A percentile compares a stretch with the other conserved stretches of the same genome.
These are phyloP conservation scores for Agapornis canus DNA, from an alignment of 2,797 vertebrate species.

Conservation along the genomic window DNA sequence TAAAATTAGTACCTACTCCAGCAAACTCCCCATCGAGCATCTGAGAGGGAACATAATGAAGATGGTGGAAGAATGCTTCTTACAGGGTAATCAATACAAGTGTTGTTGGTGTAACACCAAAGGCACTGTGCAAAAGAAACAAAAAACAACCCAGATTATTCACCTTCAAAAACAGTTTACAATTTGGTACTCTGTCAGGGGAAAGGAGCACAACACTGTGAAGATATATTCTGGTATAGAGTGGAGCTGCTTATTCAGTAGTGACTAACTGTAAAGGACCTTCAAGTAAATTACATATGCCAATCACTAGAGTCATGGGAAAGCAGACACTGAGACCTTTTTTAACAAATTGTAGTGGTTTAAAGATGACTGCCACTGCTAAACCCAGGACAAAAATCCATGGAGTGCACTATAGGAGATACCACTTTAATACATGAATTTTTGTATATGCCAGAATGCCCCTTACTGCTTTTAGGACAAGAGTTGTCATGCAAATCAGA, in stretches of 20 bases:
- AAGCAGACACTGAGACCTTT: not conserved
- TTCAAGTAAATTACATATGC: not conserved
- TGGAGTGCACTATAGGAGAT: not conserved
- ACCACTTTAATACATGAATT: not conserved
- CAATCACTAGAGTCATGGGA: not conserved
- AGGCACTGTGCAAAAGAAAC: constrained; percentile 82
- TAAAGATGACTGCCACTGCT: too few species aligned
- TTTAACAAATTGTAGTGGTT: not conserved
- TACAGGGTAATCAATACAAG: constrained; percentile 87
- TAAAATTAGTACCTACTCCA: constrained; percentile 81
- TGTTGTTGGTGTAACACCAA: constrained; percentile 84
- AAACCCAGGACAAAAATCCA: too few species aligned
- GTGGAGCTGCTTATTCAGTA: not conserved
- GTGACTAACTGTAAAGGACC: not conserved
- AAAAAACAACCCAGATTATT: not conserved
- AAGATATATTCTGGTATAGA: not conserved
- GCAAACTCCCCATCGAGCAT: constrained; percentile 88
- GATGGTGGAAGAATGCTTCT: constrained; percentile 82
- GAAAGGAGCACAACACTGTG: not conserved
- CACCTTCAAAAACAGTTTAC: not conserved
- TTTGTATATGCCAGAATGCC: not conserved
- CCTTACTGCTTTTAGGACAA: not conserved
- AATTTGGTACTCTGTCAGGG: not conserved
- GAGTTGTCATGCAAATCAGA: not conserved
- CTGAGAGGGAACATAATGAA: constrained; percentile 79